Evolutionary conservation across 2,797 vertebrate species (phyloP), one percentile per base, ranked within the genome.

Genomic region (Esox lucius): DNA sequence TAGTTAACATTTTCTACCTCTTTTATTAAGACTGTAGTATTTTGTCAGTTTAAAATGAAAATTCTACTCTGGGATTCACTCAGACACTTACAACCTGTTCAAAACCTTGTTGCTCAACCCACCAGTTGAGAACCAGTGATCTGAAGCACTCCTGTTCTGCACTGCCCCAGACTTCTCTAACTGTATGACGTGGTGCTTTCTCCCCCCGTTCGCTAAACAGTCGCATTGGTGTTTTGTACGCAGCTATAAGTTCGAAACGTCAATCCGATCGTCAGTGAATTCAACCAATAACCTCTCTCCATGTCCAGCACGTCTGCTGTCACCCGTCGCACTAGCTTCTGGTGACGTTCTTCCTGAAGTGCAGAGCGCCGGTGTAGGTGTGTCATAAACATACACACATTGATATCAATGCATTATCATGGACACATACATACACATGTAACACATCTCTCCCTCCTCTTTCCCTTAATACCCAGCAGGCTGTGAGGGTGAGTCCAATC

Each of bases 161-260:
- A 31, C 15, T 6, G 13, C 64, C 24, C 33, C 28, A 17, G 64
- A 17, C 64, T 28, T 48, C n/a, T 68, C 39, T 46, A 46, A 42
- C 35, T 46, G 68, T 28, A 68, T 66, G 16, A 24, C 46, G 48
- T 53, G 24, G 24, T 31, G 48, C 24, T 49, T 17, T 70, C 69
- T 56, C 28, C 69, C 28, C 15, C 26, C 17, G 9, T 19, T 33
- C 5, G 49, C 16, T 69, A 69, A 69, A 48, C 66, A 68, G 68
- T 65, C 28, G 68, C 68, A 70, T 24, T 79, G 74, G 80, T 13
- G 46, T 51, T 78, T 88, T 90, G 70, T 79, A 61, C 83, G 68
- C 86, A 99, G 97, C 80, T 98, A 98, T 84, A 87, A 84, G 71
- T 98, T 93, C 76, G 95, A 96, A 85, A 93, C 94, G 24, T 93